Percentiles rank a stretch among this genome's conserved stretches.
Evolutionary conservation across 2,113 vertebrate genomes (phyloP).

Genomic region (Campylorhamphus procurvoides): DNA sequence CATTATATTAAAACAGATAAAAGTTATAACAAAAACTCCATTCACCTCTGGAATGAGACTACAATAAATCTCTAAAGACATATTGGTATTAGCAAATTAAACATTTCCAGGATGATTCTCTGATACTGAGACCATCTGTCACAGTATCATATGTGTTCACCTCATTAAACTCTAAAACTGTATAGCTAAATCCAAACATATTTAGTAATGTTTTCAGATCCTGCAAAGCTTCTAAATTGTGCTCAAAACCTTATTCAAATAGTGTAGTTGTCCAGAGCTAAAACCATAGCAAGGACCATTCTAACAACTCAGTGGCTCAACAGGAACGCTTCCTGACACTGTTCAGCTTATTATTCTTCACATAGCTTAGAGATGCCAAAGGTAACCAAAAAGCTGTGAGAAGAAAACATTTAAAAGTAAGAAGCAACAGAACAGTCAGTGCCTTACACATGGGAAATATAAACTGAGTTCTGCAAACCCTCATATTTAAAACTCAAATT

Average conservation of each 20-base stretch:
- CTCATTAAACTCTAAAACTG: neutral
- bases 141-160: accelerated
- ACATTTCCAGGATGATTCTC: neutral
- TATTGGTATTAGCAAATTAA: neutral
- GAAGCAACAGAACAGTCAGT: neutral
- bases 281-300: neutral
- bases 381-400: neutral
- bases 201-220: neutral
- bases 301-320: neutral
- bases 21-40: neutral
- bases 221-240: neutral
- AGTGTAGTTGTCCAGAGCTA: neutral
- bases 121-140: neutral
- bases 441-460: neutral
- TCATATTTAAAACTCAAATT: neutral
- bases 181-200: neutral
- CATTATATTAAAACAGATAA: neutral
- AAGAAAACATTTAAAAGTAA: neutral
- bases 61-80: neutral
- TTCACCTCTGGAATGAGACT: neutral
- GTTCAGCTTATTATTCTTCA: neutral
- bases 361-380: neutral
- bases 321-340: neutral
- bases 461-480: neutral
- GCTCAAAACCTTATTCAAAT: neutral